A percentile compares a stretch with the other conserved stretches of the same genome.
Evolutionary conservation across 2,797 vertebrate genomes (phyloP).

Genomic region (Varecia variegata): DNA sequence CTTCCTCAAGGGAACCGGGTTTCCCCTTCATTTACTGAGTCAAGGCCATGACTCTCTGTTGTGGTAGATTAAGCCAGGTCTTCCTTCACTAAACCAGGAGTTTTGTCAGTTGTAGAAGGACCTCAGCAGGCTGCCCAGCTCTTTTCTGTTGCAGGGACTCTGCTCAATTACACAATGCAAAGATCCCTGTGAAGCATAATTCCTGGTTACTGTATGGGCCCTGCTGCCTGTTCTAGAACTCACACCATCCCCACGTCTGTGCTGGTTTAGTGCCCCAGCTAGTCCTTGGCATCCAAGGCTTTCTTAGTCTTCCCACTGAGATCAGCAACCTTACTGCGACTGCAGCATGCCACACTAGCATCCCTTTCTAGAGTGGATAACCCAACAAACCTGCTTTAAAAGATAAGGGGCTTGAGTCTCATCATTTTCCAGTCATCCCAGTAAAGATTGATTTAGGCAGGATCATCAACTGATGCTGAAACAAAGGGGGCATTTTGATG

Average conservation of each 20-base stretch:
- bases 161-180: background rate
- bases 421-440: background rate
- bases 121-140: background rate
- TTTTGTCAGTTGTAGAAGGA: background rate
- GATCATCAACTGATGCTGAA: background rate
- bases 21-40: background rate
- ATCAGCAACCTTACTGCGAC: background rate
- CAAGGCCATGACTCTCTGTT: background rate
- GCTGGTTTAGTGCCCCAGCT: background rate
- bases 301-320: background rate
- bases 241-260: background rate
- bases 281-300: background rate
- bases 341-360: background rate
- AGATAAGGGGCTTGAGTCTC: background rate
- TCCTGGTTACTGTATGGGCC: background rate
- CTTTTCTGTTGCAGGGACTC: background rate
- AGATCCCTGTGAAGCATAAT: background rate
- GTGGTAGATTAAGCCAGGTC: background rate
- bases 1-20: background rate
- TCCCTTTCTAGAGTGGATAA: background rate
- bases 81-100: background rate
- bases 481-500: background rate
- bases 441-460: background rate
- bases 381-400: background rate
- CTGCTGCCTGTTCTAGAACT: background rate